Base-by-base conservation (phyloP, 2,797 vertebrate species). In the Periparus ater region DNA sequence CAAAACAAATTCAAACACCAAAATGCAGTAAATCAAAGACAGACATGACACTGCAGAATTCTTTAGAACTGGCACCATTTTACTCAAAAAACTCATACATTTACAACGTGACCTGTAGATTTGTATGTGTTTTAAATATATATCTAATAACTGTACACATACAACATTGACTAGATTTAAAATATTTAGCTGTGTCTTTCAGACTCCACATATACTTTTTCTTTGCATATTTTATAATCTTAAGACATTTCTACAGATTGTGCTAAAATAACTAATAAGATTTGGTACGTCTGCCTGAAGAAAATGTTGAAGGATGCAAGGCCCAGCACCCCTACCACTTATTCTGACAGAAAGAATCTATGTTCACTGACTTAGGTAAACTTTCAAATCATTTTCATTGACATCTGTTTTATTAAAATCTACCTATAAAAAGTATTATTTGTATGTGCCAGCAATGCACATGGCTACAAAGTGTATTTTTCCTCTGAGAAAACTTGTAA, bases 1-100 rank as follows among this genome's bases (percentile, higher is more conserved):
- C 60, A 66, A 89, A 93, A 89, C 50, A 92, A 90, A 91, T 78
- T 94, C 36, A 63, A 85, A 21, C 34, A 61, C 8, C 40, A 86
- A 81, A 80, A 72, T 57, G 8, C 38, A 73, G 44, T 92, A 91
- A 81, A 88, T 92, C 82, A 92, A 84, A 72, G 55, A 27, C 26
- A 75, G 61, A 44, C 17, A n/a, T 38, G 85, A 42, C n/a, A 48
- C 30, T 58, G 18, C 13, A 50, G 67, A 72, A 55, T 54, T 86
- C 51, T 70, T 70, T 50, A 78, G 61, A 66, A 54, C 18, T 76
- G n/a, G 13, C 1, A 6, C 15, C 6, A 30, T 78, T 83, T 72
- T 72, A 66, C 66, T 81, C 45, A 44, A 93, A 61, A 29, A 47
- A 62, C 27, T 72, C 11, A 27, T 40, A 36, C 0, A 3, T 50